phyloP scores from a whole-genome alignment of 2,797 vertebrate species.

The Kryptolebias ocellatus region DNA sequence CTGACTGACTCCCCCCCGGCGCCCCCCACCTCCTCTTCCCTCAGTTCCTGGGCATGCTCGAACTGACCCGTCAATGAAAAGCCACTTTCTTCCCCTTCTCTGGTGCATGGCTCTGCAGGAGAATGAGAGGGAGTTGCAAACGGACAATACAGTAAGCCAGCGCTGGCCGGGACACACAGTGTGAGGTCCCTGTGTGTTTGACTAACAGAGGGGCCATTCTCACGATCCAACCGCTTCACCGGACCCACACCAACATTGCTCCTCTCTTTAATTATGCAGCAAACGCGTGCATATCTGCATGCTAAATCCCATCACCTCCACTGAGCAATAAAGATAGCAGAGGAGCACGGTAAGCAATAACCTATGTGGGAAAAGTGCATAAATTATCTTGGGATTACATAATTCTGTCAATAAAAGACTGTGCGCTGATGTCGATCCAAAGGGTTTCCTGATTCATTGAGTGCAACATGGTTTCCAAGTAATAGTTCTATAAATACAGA shows the following conservation, averaged over 20 bases:
- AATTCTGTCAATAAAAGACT: slow-evolving; percentile 41
- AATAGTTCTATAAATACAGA: background rate
- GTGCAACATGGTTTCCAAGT: background rate
- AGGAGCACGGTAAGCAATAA: slow-evolving; percentile 40
- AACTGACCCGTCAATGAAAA: slow-evolving; percentile 77
- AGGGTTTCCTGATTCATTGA: background rate
- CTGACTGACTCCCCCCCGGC: slow-evolving; percentile 62
- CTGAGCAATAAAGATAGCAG: slow-evolving; percentile 50
- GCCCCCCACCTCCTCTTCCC: background rate
- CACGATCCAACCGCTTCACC: slow-evolving; percentile 60
- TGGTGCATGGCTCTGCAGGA: slow-evolving; percentile 65
- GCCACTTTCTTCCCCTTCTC: slow-evolving; percentile 77
- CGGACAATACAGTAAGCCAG: slow-evolving; percentile 73
- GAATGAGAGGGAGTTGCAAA: slow-evolving; percentile 64
- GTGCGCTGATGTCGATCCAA: slow-evolving; percentile 17
- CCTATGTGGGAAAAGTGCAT: slow-evolving; percentile 14
- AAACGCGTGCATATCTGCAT: slow-evolving; percentile 70
- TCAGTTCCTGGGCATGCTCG: slow-evolving; percentile 69
- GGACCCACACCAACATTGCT: slow-evolving; percentile 73
- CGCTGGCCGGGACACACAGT: slow-evolving; percentile 72
- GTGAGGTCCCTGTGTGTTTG: slow-evolving; percentile 77
- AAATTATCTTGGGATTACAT: slow-evolving; percentile 33
- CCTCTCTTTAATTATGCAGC: slow-evolving; percentile 65
- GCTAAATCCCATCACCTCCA: slow-evolving; percentile 57
- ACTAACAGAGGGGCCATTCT: slow-evolving; percentile 82